Base-by-base conservation (phyloP, 2,113 vertebrate genomes). In the Ptyas mucosa region DNA sequence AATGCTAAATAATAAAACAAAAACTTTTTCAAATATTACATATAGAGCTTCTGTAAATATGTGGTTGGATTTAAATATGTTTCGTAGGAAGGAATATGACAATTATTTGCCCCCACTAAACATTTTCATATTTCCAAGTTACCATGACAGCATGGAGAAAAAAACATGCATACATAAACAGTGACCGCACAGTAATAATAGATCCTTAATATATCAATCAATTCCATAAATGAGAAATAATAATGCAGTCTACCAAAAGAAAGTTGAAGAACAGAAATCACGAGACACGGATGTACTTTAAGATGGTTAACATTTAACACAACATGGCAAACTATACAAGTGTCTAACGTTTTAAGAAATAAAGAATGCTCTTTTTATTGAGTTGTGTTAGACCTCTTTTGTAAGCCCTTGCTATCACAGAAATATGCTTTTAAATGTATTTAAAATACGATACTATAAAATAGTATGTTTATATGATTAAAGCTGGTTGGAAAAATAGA, bases 301-400 rank as follows among this genome's bases (percentile, higher is more conserved):
- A 46, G 9, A 87, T 49, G 12, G 1, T 12, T 58, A n/a, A 26
- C 1, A 0, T 58, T 53, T 26, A 54, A 55, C n/a, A 39, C 29
- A 81, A 39, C 23, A 61, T 89, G 88, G 46, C 0, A n/a, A 23
- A 75, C 11, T 53, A 39, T 14, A 52, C 8, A 86, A 86, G n/a
- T 91, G 57, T 95, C 94, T 85, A 0, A 91, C 94, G 95, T 93
- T 0, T 0, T 43, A 89, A 39, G 46, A 23, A 86, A 0, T 91
- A 94, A 90, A 24, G 92, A 95, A 49, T 89, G 53, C 12, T 0
- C 15, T 95, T 88, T 96, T 92, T 90, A 87, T 87, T 90, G 93
- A 58, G 55, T 95, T 91, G 10, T 61, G 75, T 43, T 94, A 93
- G 81, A 93, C 86, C 91, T 61, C 23, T 81, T 87, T 91, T 90